Evolutionary conservation across 2,113 vertebrate species (phyloP).

Genomic region (Parus major): DNA sequence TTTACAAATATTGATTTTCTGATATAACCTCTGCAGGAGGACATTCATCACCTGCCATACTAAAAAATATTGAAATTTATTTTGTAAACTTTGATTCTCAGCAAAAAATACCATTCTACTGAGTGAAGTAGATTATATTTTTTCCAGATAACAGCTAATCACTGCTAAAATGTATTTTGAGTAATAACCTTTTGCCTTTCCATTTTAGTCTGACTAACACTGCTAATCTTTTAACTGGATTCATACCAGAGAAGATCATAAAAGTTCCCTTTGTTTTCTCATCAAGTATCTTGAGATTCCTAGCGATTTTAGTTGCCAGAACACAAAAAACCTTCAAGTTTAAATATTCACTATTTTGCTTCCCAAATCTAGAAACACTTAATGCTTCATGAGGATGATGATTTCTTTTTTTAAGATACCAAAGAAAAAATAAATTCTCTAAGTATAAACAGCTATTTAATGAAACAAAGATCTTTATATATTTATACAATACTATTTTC

Average conservation of each 20-base stretch:
- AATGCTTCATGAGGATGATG: neutral
- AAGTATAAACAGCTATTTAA: neutral
- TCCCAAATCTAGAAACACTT: neutral
- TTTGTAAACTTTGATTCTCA: conserved; percentile 68
- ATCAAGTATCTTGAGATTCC: neutral
- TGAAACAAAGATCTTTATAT: neutral
- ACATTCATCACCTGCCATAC: conserved; percentile 91
- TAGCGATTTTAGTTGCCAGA: neutral
- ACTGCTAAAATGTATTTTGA: neutral
- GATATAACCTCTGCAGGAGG: conserved; percentile 83
- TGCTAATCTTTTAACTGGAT: neutral
- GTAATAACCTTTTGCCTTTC: conserved; percentile 1
- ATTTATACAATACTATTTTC: neutral
- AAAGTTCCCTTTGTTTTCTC: neutral
- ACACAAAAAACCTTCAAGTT: neutral
- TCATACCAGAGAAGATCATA: neutral
- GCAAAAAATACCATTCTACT: conserved; percentile 37
- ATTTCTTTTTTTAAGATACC: neutral
- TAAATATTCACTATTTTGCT: neutral
- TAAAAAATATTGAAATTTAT: conserved; percentile 77
- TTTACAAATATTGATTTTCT: conserved; percentile 98
- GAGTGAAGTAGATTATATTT: conserved; percentile 38
- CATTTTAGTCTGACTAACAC: neutral
- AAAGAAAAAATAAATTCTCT: neutral
- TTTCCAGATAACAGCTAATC: conserved; percentile 29